These are phyloP conservation scores for Melanotaenia maccullochi DNA, from an alignment of 2,797 vertebrate species.

Conservation along the genomic window DNA sequence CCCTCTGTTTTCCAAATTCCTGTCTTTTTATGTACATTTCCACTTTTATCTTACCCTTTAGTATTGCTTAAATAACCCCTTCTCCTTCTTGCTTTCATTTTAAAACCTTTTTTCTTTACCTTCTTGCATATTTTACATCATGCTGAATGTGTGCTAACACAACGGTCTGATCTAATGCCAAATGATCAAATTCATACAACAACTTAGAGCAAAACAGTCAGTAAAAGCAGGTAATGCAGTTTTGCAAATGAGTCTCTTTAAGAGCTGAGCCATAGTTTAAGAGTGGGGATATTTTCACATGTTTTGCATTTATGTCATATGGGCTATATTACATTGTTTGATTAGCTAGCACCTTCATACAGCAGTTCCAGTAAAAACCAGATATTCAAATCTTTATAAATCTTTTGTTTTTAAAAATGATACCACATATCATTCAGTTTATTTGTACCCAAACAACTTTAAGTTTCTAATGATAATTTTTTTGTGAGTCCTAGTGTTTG, in stretches of 20 bases:
- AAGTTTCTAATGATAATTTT: background rate
- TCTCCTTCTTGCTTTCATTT: background rate
- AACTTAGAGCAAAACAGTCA: background rate
- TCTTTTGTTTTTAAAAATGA: too few relatives aligned
- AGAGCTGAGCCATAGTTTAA: background rate
- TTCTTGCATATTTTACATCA: background rate
- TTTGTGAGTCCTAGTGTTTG: background rate
- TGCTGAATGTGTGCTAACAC: background rate
- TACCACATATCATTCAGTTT: background rate
- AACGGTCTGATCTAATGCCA: background rate
- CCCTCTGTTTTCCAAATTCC: background rate
- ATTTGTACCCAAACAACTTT: background rate
- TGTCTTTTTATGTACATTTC: background rate
- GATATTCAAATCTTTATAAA: background rate
- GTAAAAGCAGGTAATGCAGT: slow-evolving; percentile 15
- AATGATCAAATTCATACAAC: background rate
- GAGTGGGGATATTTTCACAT: background rate
- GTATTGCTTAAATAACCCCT: background rate
- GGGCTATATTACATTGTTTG: background rate
- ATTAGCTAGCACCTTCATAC: background rate
- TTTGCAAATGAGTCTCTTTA: background rate
- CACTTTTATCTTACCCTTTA: background rate
- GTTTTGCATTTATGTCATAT: background rate
- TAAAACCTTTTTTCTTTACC: background rate
- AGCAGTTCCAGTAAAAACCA: background rate